Conservation (phyloP, 2,888 invertebrate species). For the Orthonevra nobilis region DNA sequence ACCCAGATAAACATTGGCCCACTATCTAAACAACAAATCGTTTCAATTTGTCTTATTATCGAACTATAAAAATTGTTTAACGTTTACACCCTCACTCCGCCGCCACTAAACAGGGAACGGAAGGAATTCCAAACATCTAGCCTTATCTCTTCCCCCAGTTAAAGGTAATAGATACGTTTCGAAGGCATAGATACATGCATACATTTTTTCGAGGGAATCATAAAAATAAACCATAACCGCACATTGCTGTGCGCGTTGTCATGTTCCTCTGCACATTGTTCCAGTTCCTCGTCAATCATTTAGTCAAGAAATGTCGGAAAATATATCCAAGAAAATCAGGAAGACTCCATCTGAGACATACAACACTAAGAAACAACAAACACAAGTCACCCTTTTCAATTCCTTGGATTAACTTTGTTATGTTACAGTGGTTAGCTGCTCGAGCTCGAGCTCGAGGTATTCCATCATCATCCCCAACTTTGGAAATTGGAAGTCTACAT, state of each 20-base stretch:
- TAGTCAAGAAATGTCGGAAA: conserved; percentile 66
- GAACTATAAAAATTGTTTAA: conserved; percentile 56
- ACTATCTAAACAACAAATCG: conserved; percentile 62
- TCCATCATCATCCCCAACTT: conserved; percentile 48
- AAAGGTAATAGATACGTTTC: conserved; percentile 1
- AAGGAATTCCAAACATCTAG: conserved; percentile 6
- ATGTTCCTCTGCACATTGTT: conserved; percentile 18
- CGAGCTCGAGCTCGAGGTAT: conserved; percentile 21
- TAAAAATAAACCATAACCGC: conserved; percentile 22
- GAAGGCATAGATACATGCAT: neutral
- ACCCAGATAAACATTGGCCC: conserved; percentile 21
- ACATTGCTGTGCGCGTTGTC: conserved; percentile 29
- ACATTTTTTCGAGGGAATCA: neutral
- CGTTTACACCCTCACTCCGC: conserved; percentile 8
- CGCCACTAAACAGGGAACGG: neutral
- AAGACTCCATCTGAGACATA: conserved; percentile 57
- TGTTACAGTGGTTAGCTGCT: conserved; percentile 12
- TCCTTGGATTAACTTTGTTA: conserved; percentile 16
- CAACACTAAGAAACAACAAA: conserved; percentile 59
- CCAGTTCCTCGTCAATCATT: conserved; percentile 57
- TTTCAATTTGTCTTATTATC: conserved; percentile 57
- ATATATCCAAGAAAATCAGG: conserved; percentile 62
- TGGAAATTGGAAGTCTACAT: conserved; percentile 27
- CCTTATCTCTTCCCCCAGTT: neutral
- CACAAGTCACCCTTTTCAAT: conserved; percentile 56